Evolutionary conservation across 23 tunicate species (phyloP).

Genomic region (Ascidia mentula): DNA sequence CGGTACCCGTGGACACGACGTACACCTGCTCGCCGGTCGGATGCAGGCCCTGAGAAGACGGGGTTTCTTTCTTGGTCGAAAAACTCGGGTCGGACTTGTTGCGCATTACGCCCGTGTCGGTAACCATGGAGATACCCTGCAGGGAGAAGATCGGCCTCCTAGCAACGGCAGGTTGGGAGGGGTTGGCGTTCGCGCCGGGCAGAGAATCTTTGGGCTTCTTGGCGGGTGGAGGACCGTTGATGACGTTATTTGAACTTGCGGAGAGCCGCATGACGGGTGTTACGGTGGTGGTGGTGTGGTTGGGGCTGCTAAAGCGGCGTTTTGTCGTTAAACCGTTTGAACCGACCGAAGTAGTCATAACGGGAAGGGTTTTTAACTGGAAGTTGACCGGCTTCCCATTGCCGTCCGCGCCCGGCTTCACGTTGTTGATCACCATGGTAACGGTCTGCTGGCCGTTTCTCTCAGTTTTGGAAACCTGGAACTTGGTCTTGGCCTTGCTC

Average conservation of each 20-base stretch:
- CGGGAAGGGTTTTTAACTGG: slow-evolving; percentile 44
- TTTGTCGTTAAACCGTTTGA: slow-evolving; percentile 3
- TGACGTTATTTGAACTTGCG: slow-evolving; percentile 2
- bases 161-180: neutral
- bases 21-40: slow-evolving; percentile 1
- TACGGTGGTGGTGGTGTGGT: slow-evolving; percentile 15
- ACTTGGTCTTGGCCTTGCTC: slow-evolving; percentile 27
- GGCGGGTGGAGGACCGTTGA: slow-evolving; percentile 4
- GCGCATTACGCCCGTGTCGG: slow-evolving; percentile 46
- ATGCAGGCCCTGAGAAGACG: neutral
- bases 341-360: slow-evolving; percentile 10
- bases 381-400: slow-evolving; percentile 28
- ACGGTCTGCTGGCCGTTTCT: slow-evolving; percentile 20
- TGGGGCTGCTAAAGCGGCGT: slow-evolving; percentile 10
- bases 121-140: slow-evolving; percentile 75
- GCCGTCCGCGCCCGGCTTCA: slow-evolving; percentile 11
- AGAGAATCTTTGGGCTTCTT: slow-evolving; percentile 9
- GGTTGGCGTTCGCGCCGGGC: neutral
- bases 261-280: slow-evolving; percentile 39
- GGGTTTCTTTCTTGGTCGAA: neutral
- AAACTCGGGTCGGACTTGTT: slow-evolving; percentile 9
- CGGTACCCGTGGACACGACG: neutral
- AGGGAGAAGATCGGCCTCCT: slow-evolving; percentile 64
- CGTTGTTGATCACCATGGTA: slow-evolving; percentile 38
- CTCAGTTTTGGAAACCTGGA: slow-evolving; percentile 1